Evolutionary conservation across 2,113 vertebrate genomes (phyloP).

Genomic region (Puffinus mauretanicus): DNA sequence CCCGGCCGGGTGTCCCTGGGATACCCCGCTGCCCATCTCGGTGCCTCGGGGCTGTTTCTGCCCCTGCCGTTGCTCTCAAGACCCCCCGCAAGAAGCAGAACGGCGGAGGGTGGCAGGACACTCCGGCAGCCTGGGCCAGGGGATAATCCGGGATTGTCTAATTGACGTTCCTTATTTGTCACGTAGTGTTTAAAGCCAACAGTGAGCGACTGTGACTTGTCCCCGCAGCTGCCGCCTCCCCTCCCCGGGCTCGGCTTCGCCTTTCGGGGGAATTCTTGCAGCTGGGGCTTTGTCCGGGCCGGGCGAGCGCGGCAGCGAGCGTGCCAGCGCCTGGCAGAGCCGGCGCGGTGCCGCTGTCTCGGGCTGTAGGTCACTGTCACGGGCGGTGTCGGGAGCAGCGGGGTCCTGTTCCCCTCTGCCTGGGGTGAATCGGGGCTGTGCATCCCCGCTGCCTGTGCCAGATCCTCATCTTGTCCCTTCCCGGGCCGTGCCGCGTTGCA

Average conservation of each 20-base stretch:
- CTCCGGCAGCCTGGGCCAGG: background rate
- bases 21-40: fast-evolving
- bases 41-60: background rate
- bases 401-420: background rate
- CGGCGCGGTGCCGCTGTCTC: background rate
- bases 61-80: background rate
- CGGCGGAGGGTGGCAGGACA: background rate
- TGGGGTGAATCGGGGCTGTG: background rate
- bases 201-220: constrained; percentile 46
- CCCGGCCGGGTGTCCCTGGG: fast-evolving
- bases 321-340: constrained; percentile 36
- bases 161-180: constrained; percentile 8
- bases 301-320: background rate
- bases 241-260: background rate
- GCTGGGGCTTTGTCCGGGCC: constrained; percentile 18
- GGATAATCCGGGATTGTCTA: constrained; percentile 51
- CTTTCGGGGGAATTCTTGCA: background rate
- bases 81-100: background rate
- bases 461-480: background rate
- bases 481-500: fast-evolving
- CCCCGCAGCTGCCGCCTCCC: background rate
- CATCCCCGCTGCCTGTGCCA: background rate
- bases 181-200: constrained; percentile 3
- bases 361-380: background rate
- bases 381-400: background rate